These are phyloP conservation scores for Anabacerthia variegaticeps DNA, from an alignment of 2,797 vertebrate species.

Conservation along the genomic window DNA sequence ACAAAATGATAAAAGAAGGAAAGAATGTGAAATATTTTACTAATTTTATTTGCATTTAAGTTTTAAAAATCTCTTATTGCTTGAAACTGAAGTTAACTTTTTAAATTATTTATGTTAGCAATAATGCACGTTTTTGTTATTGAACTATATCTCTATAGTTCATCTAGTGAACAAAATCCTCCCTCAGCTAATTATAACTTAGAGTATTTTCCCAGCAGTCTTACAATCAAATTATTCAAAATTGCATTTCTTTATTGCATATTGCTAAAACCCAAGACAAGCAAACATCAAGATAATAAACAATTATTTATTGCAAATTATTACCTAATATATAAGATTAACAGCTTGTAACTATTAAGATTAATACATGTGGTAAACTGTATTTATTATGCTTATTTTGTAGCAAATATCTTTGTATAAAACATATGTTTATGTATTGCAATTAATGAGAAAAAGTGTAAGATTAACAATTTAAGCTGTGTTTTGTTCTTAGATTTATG, in stretches of 20 bases:
- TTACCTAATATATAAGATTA: constrained; percentile 99
- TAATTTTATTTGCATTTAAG: constrained; percentile 72
- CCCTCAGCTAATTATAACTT: constrained; percentile 83
- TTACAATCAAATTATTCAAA: constrained; percentile 88
- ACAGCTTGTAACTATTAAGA: constrained; percentile 96
- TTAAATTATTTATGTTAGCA: constrained; percentile 80
- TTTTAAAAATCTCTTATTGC: constrained; percentile 68
- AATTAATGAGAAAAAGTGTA: constrained; percentile 95
- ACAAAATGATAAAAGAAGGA: neutral
- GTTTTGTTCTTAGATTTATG: constrained; percentile 98
- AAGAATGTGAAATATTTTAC: constrained; percentile 60
- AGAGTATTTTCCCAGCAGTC: constrained; percentile 83
- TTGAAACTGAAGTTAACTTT: constrained; percentile 77
- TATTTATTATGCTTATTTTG: constrained; percentile 99
- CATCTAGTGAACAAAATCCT: constrained; percentile 76
- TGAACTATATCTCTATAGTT: constrained; percentile 74
- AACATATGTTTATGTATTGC: constrained; percentile 93
- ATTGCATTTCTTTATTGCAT: constrained; percentile 88
- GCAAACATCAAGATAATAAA: constrained; percentile 93
- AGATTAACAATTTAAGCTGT: constrained; percentile 95
- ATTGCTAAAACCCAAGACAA: constrained; percentile 88
- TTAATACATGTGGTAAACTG: constrained; percentile 89
- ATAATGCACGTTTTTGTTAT: constrained; percentile 77
- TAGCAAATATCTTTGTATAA: constrained; percentile 93
- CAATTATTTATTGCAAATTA: constrained; percentile 99